Percentiles rank a stretch among this genome's conserved stretches.
These are phyloP conservation scores for Chondrosia reniformis DNA, from an alignment of 37 sponge, comb jelly and placozoan species.

Conservation along the genomic window DNA sequence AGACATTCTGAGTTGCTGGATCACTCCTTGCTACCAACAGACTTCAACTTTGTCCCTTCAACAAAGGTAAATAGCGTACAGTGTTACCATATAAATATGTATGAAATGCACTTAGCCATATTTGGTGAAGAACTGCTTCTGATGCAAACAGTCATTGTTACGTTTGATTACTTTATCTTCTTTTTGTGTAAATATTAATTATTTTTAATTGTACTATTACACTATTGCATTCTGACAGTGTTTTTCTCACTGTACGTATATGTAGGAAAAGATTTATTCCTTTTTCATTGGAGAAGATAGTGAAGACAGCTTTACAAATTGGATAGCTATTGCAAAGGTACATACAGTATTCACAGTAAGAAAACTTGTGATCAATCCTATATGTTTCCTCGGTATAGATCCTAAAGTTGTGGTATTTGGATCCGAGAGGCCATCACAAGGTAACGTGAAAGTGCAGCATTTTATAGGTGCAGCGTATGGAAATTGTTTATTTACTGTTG, in stretches of 20 bases:
- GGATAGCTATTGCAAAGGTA: conserved; percentile 75
- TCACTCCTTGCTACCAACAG: conserved; percentile 10
- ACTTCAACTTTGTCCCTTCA: not conserved
- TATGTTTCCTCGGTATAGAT: conserved; percentile 57
- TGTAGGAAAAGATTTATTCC: conserved; percentile 61
- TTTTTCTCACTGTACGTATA: no score
- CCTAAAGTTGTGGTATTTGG: conserved; percentile 81
- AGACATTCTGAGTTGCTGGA: not conserved
- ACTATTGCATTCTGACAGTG: no score
- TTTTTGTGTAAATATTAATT: not conserved
- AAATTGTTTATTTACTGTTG: no score
- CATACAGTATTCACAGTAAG: not conserved
- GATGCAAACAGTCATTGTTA: not conserved
- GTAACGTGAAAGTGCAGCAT: conserved; percentile 4
- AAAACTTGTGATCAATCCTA: not conserved
- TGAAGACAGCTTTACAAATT: conserved; percentile 55
- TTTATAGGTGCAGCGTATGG: no score
- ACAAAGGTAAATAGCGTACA: not conserved
- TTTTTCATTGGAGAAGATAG: conserved; percentile 56
- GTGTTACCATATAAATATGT: not conserved
- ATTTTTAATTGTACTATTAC: no score
- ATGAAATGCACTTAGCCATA: not conserved
- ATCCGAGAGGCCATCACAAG: conserved; percentile 78
- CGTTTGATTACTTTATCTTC: not conserved
- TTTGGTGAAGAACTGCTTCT: no score